phyloP scores from a whole-genome alignment of 2,797 vertebrate species.

The Xerus rutilus region DNA sequence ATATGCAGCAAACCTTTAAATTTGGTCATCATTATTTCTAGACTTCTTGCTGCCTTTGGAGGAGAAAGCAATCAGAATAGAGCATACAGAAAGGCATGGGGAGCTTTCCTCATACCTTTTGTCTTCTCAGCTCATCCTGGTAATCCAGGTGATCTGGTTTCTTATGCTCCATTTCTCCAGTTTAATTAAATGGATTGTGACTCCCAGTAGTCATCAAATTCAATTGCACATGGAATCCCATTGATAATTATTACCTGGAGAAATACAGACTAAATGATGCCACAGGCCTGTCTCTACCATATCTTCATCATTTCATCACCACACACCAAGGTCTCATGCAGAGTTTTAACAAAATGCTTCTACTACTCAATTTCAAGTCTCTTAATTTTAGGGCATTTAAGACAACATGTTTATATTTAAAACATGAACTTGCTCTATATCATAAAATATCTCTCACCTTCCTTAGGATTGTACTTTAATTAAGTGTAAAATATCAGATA shows the following conservation, averaged over 20 bases:
- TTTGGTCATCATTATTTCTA: not conserved
- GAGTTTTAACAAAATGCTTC: not conserved
- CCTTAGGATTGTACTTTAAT: not conserved
- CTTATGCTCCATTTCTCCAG: constrained; percentile 67
- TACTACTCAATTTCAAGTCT: not conserved
- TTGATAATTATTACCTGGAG: constrained; percentile 71
- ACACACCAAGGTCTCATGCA: not conserved
- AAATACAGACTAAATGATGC: constrained; percentile 52
- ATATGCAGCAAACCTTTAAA: not conserved
- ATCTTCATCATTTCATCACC: not conserved
- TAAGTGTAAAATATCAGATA: not conserved
- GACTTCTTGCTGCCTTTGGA: not conserved
- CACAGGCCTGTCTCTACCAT: not conserved
- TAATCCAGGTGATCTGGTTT: constrained; percentile 47
- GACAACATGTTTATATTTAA: not conserved
- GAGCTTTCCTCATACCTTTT: no score
- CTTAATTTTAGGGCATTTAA: not conserved
- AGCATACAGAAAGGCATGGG: accelerated
- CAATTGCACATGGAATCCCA: constrained; percentile 71
- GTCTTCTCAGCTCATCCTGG: not conserved
- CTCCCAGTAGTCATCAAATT: constrained; percentile 69
- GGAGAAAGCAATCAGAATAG: not conserved
- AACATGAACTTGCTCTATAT: not conserved
- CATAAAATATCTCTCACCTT: not conserved
- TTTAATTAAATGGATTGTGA: constrained; percentile 71